Evolutionary conservation across 2,113 vertebrate species (phyloP).

Genomic region (Aix galericulata): DNA sequence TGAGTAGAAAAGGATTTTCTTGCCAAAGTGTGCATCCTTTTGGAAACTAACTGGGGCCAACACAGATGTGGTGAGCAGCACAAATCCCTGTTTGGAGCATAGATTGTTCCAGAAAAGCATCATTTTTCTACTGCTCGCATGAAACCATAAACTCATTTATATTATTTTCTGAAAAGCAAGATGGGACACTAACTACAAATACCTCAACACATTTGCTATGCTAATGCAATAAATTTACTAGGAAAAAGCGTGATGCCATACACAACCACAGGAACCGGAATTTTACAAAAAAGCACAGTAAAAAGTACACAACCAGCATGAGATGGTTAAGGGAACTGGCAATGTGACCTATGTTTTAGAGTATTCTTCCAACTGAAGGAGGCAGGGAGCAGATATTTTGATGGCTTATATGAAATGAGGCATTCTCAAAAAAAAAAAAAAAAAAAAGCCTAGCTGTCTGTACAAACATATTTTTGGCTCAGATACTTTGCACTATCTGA

Average conservation of each 20-base stretch:
- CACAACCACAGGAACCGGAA: neutral
- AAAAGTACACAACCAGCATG: neutral
- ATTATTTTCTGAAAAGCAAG: slow-evolving; percentile 26
- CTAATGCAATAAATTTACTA: neutral
- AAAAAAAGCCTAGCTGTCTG: neutral
- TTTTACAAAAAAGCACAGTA: neutral
- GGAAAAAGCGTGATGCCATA: neutral
- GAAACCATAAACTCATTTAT: neutral
- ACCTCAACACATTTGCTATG: neutral
- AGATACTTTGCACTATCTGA: neutral
- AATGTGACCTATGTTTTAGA: neutral
- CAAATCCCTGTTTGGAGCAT: slow-evolving; percentile 46
- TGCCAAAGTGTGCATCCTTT: slow-evolving; percentile 55
- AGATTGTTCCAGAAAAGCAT: slow-evolving; percentile 43
- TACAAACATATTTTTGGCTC: slow-evolving; percentile 8
- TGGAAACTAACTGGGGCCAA: slow-evolving; percentile 61
- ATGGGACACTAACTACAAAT: neutral
- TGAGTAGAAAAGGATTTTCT: neutral
- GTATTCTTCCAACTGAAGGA: neutral
- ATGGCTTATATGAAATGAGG: neutral
- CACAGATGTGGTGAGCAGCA: slow-evolving; percentile 50
- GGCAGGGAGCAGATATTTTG: neutral
- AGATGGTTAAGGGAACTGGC: neutral
- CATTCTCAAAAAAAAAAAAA: neutral
- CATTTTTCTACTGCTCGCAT: slow-evolving; percentile 31